Evolutionary conservation across 2,797 vertebrate genomes (phyloP), one percentile per base, ranked within the genome.

Genomic region (Scolopax bukidnonensis): DNA sequence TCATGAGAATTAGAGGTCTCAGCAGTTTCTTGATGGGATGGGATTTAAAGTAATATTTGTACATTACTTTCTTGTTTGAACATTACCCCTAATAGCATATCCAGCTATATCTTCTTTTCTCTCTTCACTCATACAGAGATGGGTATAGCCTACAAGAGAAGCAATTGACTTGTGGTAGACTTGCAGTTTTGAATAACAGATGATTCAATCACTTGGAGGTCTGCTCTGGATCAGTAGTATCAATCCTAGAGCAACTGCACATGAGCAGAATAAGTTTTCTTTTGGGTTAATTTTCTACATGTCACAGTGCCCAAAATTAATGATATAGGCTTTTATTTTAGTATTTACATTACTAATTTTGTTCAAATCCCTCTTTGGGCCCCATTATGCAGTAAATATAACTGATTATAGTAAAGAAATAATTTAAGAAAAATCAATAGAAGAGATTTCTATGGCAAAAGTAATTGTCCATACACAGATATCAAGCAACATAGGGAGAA

Each of bases 341-440:
- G 17, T 11, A 48, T 74, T 87, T 70, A 71, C 2, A 1, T 68
- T 75, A 61, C 16, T 48, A 47, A 80, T 78, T 86, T 81, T 8
- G 28, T 81, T 78, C 38, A 68, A 75, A 28, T 74, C 11, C 13
- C 40, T 84, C 40, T 74, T 64, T 5, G 1, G 40, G 4, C 3
- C 11, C 13, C 69, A 28, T 50, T 51, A 67, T 30, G 17, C 24
- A 51, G 25, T 76, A 87, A 82, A 82, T 47, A 63, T 89, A 70
- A 70, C 67, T 24, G 21, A 48, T 48, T 64, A 48, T 4, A 82
- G 12, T 40, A 90, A 93, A 89, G 27, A 45, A 76, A 57, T 77
- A 56, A 77, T 85, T 87, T 80, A 33, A 75, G 65, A 78, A 94
- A 89, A 94, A 91, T 95, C 87, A 81, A 63, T 67, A 63, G 41